Evolutionary conservation across 2,113 vertebrate genomes (phyloP).

Genomic region (Malurus melanocephalus): DNA sequence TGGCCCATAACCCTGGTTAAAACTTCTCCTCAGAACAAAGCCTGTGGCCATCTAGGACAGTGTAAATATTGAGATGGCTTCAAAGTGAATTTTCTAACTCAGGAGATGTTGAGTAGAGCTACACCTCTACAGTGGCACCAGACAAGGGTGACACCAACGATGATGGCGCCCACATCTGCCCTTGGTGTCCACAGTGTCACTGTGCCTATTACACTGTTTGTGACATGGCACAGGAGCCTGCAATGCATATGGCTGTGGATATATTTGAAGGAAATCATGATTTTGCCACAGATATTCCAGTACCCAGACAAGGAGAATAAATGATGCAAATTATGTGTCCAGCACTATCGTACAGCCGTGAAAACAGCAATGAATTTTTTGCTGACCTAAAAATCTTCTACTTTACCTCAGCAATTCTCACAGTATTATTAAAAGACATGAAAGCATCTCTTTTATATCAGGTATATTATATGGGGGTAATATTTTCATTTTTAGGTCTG

Average conservation of each 20-base stretch:
- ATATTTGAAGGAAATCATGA: neutral
- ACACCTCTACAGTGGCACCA: neutral
- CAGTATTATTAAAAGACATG: neutral
- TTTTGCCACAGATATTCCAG: neutral
- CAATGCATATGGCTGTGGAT: neutral
- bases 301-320: neutral
- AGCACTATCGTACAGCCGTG: neutral
- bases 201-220: rapidly evolving
- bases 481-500: neutral
- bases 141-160: neutral
- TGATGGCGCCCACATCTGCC: neutral
- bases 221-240: neutral
- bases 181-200: neutral
- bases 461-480: neutral
- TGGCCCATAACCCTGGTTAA: neutral
- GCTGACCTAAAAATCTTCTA: neutral
- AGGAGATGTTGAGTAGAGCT: neutral
- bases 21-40: neutral
- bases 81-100: neutral
- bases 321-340: neutral
- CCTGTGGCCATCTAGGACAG: neutral
- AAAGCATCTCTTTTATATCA: neutral
- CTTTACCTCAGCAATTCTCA: neutral
- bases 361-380: neutral
- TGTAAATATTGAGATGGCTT: neutral